Conservation (phyloP, 1,140 invertebrate species). For the Lepidostoma basale region DNA sequence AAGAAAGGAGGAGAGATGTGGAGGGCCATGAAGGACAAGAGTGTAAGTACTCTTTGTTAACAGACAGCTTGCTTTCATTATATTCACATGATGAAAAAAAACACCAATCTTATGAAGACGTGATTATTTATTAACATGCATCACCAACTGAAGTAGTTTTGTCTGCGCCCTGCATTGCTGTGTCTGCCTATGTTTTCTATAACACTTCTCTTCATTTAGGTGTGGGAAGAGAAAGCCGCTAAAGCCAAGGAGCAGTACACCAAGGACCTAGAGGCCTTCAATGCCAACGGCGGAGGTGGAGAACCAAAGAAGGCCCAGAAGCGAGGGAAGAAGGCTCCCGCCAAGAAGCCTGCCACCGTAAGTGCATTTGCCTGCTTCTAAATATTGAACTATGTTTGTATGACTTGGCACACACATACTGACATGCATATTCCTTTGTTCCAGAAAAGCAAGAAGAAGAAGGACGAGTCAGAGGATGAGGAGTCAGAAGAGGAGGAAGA, state of each 20-base stretch:
- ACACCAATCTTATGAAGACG: constrained; percentile 22
- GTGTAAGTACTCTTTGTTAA: constrained; percentile 61
- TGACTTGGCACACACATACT: background rate
- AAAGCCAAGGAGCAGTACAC: constrained; percentile 88
- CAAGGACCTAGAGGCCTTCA: constrained; percentile 87
- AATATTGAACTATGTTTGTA: background rate
- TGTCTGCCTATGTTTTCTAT: background rate
- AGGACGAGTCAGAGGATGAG: constrained; percentile 61
- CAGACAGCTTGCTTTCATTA: background rate
- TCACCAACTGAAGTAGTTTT: constrained; percentile 34
- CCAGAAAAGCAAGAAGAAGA: constrained; percentile 62
- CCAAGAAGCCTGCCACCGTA: constrained; percentile 59
- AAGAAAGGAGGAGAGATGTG: constrained; percentile 89
- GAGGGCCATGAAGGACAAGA: constrained; percentile 81
- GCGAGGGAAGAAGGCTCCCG: constrained; percentile 60
- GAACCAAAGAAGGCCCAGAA: constrained; percentile 58
- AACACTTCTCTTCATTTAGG: constrained; percentile 59
- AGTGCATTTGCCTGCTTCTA: constrained; percentile 46
- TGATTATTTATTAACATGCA: constrained; percentile 39
- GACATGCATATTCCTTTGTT: constrained; percentile 2
- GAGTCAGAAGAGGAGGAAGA: constrained; percentile 59
- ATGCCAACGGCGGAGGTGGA: constrained; percentile 67
- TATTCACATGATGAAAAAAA: constrained; percentile 25
- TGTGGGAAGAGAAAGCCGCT: constrained; percentile 86
- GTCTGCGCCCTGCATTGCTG: background rate